Conservation (phyloP, 2,888 invertebrate species). For the Amphipoea oculea region DNA sequence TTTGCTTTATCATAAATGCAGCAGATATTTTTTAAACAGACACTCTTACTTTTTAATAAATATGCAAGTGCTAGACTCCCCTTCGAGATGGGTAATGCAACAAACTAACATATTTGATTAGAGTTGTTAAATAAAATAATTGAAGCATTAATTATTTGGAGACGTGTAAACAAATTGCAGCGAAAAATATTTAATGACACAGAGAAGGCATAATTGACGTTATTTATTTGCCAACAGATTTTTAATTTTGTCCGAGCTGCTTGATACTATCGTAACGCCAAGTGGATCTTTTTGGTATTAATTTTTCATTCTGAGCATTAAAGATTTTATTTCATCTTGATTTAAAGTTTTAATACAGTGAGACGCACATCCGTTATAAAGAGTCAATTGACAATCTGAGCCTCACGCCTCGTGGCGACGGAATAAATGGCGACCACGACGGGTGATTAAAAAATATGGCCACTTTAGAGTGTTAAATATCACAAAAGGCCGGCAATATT, state of each 20-base stretch:
- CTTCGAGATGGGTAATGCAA: conserved; percentile 55
- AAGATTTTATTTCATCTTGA: conserved; percentile 59
- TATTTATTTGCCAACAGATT: conserved; percentile 55
- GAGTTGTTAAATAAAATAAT: conserved; percentile 65
- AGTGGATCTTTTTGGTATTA: conserved; percentile 14
- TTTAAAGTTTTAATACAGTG: conserved; percentile 70
- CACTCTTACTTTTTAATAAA: conserved; percentile 41
- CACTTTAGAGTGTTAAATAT: conserved; percentile 85
- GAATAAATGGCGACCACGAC: conserved; percentile 77
- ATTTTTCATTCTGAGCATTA: conserved; percentile 46
- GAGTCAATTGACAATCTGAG: conserved; percentile 84
- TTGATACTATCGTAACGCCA: conserved; percentile 18
- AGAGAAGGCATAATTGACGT: conserved; percentile 49
- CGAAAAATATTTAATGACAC: conserved; percentile 58
- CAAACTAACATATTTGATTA: conserved; percentile 60
- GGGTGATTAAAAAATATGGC: conserved; percentile 85
- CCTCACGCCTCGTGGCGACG: conserved; percentile 72
- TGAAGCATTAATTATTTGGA: conserved; percentile 59
- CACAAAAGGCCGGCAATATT: conserved; percentile 86
- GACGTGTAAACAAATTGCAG: conserved; percentile 59
- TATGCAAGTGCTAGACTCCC: conserved; percentile 55
- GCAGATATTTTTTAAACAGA: conserved; percentile 28
- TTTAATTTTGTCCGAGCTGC: conserved; percentile 41
- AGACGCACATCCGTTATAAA: conserved; percentile 75
- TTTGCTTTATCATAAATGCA: conserved; percentile 23